These are phyloP conservation scores for Lithophane semibrunnea DNA, from an alignment of 2,888 invertebrate genomes.

Conservation along the genomic window DNA sequence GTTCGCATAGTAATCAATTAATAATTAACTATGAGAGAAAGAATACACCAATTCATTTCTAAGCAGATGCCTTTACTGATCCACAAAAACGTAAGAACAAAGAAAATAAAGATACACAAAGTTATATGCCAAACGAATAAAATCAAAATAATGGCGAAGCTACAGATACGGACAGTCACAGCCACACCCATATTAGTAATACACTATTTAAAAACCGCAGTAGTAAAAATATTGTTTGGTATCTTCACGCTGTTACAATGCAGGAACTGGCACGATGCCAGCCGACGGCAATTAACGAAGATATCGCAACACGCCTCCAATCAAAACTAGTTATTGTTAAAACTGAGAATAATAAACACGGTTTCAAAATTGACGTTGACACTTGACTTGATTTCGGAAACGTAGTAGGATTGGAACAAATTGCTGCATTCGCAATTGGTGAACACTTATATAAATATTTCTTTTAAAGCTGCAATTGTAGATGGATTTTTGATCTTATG, in stretches of 20 bases:
- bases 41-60: neutral
- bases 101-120: neutral
- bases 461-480: neutral
- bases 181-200: constrained; percentile 29
- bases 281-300: constrained; percentile 54
- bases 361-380: constrained; percentile 33
- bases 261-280: constrained; percentile 58
- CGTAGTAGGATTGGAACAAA: constrained; percentile 27
- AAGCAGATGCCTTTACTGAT: neutral
- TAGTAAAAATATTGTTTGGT: constrained; percentile 40
- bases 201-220: constrained; percentile 17
- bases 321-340: constrained; percentile 49
- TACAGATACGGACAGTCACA: neutral
- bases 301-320: constrained; percentile 54
- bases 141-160: neutral
- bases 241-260: constrained; percentile 45
- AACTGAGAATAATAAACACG: constrained; percentile 48
- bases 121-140: neutral
- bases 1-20: neutral
- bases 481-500: neutral
- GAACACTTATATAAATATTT: constrained; percentile 5
- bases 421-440: constrained; percentile 10
- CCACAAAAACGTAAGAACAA: neutral
- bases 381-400: constrained; percentile 45
- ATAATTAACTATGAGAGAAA: too few species aligned